These are phyloP conservation scores for Pardosa pseudoannulata DNA, from an alignment of 2,888 invertebrate genomes.

Conservation along the genomic window DNA sequence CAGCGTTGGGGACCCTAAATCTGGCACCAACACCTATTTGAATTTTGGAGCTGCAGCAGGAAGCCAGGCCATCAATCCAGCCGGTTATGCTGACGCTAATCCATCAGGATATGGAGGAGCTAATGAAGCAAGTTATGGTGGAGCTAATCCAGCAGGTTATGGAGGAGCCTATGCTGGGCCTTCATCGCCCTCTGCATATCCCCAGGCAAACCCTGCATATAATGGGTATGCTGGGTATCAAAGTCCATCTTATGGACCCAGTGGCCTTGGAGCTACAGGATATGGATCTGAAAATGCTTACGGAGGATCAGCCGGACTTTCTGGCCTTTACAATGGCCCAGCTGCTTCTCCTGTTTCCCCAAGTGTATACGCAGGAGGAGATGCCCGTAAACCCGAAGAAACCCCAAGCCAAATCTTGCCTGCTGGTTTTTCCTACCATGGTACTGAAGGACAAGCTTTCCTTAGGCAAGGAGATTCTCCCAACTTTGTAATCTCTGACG, in stretches of 20 bases:
- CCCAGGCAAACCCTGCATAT: background rate
- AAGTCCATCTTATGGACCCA: background rate
- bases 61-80: background rate
- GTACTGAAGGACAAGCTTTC: slow-evolving; percentile 61
- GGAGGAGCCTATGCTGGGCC: background rate
- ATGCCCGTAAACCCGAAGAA: slow-evolving; percentile 29
- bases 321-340: slow-evolving; percentile 5
- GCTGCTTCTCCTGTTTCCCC: background rate
- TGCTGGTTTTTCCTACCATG: slow-evolving; percentile 61
- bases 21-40: slow-evolving; percentile 40
- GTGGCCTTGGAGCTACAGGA: background rate
- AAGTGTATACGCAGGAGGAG: background rate
- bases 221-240: background rate
- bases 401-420: slow-evolving; percentile 21
- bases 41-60: slow-evolving; percentile 34
- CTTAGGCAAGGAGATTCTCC: slow-evolving; percentile 32
- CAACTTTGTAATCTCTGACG: slow-evolving; percentile 36
- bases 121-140: background rate
- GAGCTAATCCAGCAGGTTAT: background rate
- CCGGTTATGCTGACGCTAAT: background rate
- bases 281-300: background rate
- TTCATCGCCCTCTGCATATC: background rate
- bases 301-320: background rate
- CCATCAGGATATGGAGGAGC: background rate
- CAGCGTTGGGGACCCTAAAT: slow-evolving; percentile 51